These are phyloP conservation scores for Psilopogon haemacephalus DNA, from an alignment of 2,113 vertebrate species.

Conservation along the genomic window DNA sequence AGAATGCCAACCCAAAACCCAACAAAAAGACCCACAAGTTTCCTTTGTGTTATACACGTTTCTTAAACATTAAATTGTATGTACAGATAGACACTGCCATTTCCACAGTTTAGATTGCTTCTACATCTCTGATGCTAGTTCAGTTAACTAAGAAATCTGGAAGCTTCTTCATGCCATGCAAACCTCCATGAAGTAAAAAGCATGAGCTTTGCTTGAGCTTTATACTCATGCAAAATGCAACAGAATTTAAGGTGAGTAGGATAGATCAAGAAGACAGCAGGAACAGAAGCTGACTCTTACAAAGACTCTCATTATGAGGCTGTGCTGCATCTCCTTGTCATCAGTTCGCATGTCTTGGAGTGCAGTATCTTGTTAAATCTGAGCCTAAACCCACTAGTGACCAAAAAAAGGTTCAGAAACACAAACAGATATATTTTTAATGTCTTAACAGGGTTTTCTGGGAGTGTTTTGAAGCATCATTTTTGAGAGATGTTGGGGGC, in stretches of 20 bases:
- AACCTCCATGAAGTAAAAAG: not conserved
- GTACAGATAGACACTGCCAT: not conserved
- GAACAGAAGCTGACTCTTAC: not conserved
- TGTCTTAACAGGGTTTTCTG: not conserved
- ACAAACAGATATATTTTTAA: not conserved
- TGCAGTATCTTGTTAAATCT: not conserved
- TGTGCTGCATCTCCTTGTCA: slow-evolving; percentile 19
- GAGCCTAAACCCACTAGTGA: not conserved
- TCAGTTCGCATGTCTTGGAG: not conserved
- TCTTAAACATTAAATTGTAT: not conserved
- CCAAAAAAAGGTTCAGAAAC: not conserved
- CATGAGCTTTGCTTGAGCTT: not conserved
- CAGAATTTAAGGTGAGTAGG: slow-evolving; percentile 11
- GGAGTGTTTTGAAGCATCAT: not conserved
- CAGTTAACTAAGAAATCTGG: not conserved
- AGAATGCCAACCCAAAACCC: not conserved
- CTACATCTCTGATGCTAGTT: not conserved
- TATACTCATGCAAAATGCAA: not conserved
- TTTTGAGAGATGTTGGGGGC: slow-evolving; percentile 30
- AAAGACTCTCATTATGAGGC: not conserved
- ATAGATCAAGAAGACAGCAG: not conserved
- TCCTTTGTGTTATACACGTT: not conserved
- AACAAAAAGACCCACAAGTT: not conserved
- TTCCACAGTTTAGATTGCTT: not conserved
- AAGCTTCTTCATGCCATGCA: not conserved